These are phyloP conservation scores for Pempheris klunzingeri DNA, from an alignment of 2,797 vertebrate species.

Conservation along the genomic window DNA sequence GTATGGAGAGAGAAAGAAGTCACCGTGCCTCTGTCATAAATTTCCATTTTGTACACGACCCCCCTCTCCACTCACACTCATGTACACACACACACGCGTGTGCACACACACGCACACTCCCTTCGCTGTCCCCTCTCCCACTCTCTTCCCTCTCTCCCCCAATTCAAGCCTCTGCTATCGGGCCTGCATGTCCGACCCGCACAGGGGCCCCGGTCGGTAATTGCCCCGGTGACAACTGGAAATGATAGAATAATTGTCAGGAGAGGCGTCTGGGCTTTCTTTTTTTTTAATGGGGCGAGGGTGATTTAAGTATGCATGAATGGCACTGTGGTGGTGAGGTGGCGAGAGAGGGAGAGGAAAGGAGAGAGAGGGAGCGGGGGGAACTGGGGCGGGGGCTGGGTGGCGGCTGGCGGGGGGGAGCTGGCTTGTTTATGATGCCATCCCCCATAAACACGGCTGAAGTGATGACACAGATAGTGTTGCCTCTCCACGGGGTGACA, in stretches of 20 bases:
- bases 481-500: slow-evolving; percentile 83
- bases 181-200: slow-evolving; percentile 86
- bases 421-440: slow-evolving; percentile 99
- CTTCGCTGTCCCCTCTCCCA: slow-evolving; percentile 60
- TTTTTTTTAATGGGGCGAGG: slow-evolving; percentile 94
- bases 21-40: slow-evolving; percentile 90
- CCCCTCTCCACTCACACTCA: slow-evolving; percentile 30
- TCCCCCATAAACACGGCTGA: slow-evolving; percentile 98
- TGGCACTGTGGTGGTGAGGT: slow-evolving; percentile 83
- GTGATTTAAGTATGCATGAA: slow-evolving; percentile 99
- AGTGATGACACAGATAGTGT: slow-evolving; percentile 97
- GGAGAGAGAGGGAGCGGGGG: slow-evolving; percentile 24
- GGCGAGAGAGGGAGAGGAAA: slow-evolving; percentile 73
- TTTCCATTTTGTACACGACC: slow-evolving; percentile 92
- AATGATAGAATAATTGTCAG: slow-evolving; percentile 99
- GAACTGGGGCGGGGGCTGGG: slow-evolving; percentile 65
- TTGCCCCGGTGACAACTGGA: slow-evolving; percentile 99
- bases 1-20: slow-evolving; percentile 87
- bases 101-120: slow-evolving; percentile 28
- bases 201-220: slow-evolving; percentile 92
- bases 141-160: slow-evolving; percentile 55
- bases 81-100: slow-evolving; percentile 23
- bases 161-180: slow-evolving; percentile 75
- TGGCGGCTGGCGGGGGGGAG: slow-evolving; percentile 76
- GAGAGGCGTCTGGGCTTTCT: slow-evolving; percentile 87